Conservation (phyloP, 2,113 vertebrate species). For the Bungarus multicinctus region DNA sequence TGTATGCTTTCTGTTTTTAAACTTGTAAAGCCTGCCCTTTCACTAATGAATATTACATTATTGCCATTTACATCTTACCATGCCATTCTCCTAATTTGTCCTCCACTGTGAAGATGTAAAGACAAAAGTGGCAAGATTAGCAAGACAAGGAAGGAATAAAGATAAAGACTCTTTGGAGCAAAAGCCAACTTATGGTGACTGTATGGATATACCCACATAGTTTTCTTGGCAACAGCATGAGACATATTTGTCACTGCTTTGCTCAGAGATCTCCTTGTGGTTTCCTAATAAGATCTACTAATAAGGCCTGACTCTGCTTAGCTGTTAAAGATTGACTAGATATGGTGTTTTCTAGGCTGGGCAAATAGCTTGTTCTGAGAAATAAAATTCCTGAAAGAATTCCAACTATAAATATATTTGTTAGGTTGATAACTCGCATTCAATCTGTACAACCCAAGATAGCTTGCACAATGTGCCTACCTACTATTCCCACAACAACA, state of each 20-base stretch:
- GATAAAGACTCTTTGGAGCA: not conserved
- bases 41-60: not conserved
- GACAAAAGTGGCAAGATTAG: not conserved
- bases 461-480: not conserved
- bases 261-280: not conserved
- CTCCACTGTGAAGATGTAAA: not conserved
- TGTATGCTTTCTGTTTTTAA: not conserved
- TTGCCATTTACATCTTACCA: not conserved
- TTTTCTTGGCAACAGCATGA: not conserved
- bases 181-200: not conserved
- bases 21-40: not conserved
- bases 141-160: not conserved
- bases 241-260: not conserved
- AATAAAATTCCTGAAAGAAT: not conserved
- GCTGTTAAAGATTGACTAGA: not conserved
- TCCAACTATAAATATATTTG: not conserved
- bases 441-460: not conserved
- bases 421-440: not conserved
- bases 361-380: not conserved
- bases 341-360: not conserved
- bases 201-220: not conserved
- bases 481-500: not conserved
- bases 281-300: not conserved
- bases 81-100: not conserved
- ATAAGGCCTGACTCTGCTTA: not conserved